Evolutionary conservation across 2,888 invertebrate genomes (phyloP).

Genomic region (Synanthedon myopaeformis): DNA sequence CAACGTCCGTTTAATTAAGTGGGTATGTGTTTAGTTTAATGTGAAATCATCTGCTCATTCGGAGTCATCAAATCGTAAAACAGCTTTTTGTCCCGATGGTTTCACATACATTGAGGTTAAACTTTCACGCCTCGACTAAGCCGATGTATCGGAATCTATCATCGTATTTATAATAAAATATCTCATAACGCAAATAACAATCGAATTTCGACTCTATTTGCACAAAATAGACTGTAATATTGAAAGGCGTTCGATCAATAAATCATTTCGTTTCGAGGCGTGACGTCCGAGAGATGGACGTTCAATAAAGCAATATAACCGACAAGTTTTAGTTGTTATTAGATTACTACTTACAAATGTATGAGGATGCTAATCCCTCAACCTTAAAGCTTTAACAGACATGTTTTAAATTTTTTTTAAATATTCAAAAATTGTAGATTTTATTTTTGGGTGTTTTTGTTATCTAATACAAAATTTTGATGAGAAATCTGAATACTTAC

Average conservation of each 20-base stretch:
- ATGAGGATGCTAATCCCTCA: conserved; percentile 44
- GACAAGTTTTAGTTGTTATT: conserved; percentile 36
- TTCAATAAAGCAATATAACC: conserved; percentile 27
- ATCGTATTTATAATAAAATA: conserved; percentile 25
- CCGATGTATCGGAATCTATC: conserved; percentile 28
- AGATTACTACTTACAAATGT: conserved; percentile 37
- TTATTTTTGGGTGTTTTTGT: too few relatives aligned
- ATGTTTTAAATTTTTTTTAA: not conserved
- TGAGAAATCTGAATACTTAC: too few relatives aligned
- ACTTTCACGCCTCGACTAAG: conserved; percentile 37
- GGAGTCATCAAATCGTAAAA: too few relatives aligned
- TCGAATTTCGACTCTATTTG: conserved; percentile 22
- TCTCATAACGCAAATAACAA: conserved; percentile 12
- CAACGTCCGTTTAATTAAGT: too few relatives aligned
- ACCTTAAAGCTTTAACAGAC: conserved; percentile 18
- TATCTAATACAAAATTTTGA: too few relatives aligned
- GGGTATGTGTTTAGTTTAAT: too few relatives aligned
- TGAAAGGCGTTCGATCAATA: conserved; percentile 28
- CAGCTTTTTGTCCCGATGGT: not conserved
- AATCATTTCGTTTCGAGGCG: conserved; percentile 45
- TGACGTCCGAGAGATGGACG: conserved; percentile 46
- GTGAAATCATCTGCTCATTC: too few relatives aligned
- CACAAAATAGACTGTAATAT: conserved; percentile 24
- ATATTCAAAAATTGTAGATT: too few relatives aligned
- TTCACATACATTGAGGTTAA: conserved; percentile 3